Evolutionary conservation across 2,797 vertebrate genomes (phyloP), one percentile per base, ranked within the genome.

Genomic region (Sebastes kiyomatsui): DNA sequence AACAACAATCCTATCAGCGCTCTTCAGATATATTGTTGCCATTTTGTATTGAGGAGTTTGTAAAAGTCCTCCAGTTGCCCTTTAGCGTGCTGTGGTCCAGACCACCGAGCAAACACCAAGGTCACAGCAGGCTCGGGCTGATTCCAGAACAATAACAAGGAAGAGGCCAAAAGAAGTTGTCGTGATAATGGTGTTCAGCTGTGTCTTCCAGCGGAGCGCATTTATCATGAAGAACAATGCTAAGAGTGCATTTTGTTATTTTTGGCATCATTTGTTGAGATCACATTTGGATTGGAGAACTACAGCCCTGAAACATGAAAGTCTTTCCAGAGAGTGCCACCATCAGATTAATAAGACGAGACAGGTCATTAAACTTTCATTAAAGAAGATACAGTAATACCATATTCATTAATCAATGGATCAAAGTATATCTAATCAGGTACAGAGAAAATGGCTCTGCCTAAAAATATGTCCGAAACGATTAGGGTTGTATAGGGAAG

Each of bases 351-450:
- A 79, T 60, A 35, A 68, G 12, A 69, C 13, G 20, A 80, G 61
- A 49, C 64, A 22, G 60, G 25, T 33, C 54, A 61, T 83, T 80
- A 80, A 83, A 72, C 61, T 59, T 83, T 79, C 38, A 87, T 84
- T 82, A 79, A 62, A 83, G 80, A 73, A 69, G 71, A 77, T 46
- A 38, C 35, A 81, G 73, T 38, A 25, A 73, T 64, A 72, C 1
- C 74, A 49, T 77, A 67, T 46, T 81, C n/a, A 70, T 79, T 74
- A 71, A 88, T 85, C 65, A 78, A 5, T 33, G 32, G 38, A 67
- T 80, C 56, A 67, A 81, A 73, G 60, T 33, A 72, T 58, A 46
- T 82, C 61, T 69, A 54, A 30, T 25, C 27, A 69, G 65, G 49
- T 18, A 55, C 23, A 25, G 10, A 46, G 6, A 66, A 32, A 69